phyloP scores from a whole-genome alignment of 2,888 invertebrate genomes.

The Lingula anatina region DNA sequence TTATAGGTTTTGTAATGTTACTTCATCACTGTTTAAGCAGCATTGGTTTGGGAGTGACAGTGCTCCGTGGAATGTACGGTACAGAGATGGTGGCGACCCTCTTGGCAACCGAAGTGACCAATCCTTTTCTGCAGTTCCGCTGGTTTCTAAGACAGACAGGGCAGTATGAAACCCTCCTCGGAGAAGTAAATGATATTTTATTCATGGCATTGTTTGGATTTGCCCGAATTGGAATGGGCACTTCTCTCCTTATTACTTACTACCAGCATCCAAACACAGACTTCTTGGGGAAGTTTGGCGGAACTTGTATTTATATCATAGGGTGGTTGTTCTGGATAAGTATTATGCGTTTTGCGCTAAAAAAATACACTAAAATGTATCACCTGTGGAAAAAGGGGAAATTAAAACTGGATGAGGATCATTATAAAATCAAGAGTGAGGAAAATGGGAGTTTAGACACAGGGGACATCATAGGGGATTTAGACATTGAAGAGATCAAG shows the following conservation, averaged over 20 bases:
- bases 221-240: conserved; percentile 36
- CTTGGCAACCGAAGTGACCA: conserved; percentile 45
- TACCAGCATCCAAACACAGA: conserved; percentile 32
- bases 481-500: too few relatives aligned
- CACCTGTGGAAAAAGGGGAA: conserved; percentile 4
- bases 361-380: conserved; percentile 28
- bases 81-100: conserved; percentile 47
- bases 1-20: conserved; percentile 45
- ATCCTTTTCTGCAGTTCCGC: conserved; percentile 48
- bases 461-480: too few relatives aligned
- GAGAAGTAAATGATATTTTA: conserved; percentile 32
- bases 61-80: conserved; percentile 33
- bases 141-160: conserved; percentile 42
- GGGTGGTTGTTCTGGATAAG: conserved; percentile 44
- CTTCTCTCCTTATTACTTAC: conserved; percentile 33
- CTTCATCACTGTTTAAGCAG: conserved; percentile 45
- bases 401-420: too few relatives aligned
- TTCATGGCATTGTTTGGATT: conserved; percentile 44
- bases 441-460: too few relatives aligned
- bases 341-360: conserved; percentile 37
- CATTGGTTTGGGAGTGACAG: conserved; percentile 26
- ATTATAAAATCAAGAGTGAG: too few relatives aligned
- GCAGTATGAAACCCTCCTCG: conserved; percentile 23
- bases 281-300: conserved; percentile 33
- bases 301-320: conserved; percentile 36